Evolutionary conservation across 2,113 vertebrate genomes (phyloP).

Genomic region (Gopherus evgoodei): DNA sequence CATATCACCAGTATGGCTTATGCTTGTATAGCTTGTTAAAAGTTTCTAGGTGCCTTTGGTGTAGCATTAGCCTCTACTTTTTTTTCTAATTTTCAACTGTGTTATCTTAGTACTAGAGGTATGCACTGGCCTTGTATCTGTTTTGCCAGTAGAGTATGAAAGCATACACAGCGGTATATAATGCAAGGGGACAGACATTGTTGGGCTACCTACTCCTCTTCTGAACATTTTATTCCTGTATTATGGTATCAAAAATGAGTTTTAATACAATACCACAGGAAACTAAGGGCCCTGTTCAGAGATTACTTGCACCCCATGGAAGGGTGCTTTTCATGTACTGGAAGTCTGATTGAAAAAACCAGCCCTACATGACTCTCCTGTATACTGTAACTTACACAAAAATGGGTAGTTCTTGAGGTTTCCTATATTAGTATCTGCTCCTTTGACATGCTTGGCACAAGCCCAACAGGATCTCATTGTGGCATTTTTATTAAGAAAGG

Average conservation of each 20-base stretch:
- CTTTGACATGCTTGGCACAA: slow-evolving; percentile 60
- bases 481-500: slow-evolving; percentile 64
- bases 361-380: slow-evolving; percentile 53
- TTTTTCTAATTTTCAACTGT: background rate
- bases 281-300: slow-evolving; percentile 62
- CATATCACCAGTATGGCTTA: rapidly evolving
- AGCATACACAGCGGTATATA: background rate
- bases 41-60: background rate
- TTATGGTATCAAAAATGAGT: slow-evolving; percentile 41
- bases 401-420: slow-evolving; percentile 51
- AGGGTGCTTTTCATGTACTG: slow-evolving; percentile 64
- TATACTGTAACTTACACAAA: slow-evolving; percentile 49
- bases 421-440: slow-evolving; percentile 58
- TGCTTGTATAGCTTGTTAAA: background rate
- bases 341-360: slow-evolving; percentile 35
- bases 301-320: slow-evolving; percentile 53
- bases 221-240: slow-evolving; percentile 48
- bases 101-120: background rate
- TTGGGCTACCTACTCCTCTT: slow-evolving; percentile 33
- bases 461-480: slow-evolving; percentile 60
- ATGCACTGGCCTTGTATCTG: background rate
- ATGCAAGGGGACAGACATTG: background rate
- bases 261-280: slow-evolving; percentile 38
- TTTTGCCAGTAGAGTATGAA: background rate
- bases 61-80: background rate